Percentiles rank a stretch among this genome's conserved stretches.
Conservation (phyloP, 1,140 invertebrate species). For the Araneus ventricosus region DNA sequence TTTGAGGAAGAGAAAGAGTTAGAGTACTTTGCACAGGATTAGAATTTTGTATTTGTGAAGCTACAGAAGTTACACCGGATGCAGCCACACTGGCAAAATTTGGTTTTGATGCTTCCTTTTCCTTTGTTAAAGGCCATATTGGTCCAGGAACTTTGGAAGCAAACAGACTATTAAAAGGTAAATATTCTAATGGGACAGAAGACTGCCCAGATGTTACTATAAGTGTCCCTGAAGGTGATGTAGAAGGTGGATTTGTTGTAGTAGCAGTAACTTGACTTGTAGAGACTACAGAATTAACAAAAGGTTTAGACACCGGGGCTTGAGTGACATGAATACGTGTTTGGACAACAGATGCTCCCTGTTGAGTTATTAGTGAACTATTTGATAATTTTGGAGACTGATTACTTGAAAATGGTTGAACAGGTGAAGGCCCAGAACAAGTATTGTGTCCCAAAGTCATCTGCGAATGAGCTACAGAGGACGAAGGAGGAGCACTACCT, state of each 20-base stretch:
- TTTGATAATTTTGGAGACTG: slow-evolving; percentile 65
- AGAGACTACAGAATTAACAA: slow-evolving; percentile 50
- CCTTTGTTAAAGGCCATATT: slow-evolving; percentile 83
- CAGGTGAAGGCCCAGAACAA: slow-evolving; percentile 55
- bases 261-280: slow-evolving; percentile 2
- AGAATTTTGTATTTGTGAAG: slow-evolving; percentile 76
- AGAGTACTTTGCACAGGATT: slow-evolving; percentile 76
- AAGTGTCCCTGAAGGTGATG: not conserved
- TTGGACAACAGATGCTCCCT: slow-evolving; percentile 11
- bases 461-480: slow-evolving; percentile 46
- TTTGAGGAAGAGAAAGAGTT: slow-evolving; percentile 73
- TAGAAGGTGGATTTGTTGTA: slow-evolving; percentile 54
- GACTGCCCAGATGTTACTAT: slow-evolving; percentile 14
- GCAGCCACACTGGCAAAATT: slow-evolving; percentile 89
- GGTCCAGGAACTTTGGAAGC: slow-evolving; percentile 84
- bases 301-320: slow-evolving; percentile 65
- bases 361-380: slow-evolving; percentile 19
- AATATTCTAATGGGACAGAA: slow-evolving; percentile 84
- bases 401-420: slow-evolving; percentile 69
- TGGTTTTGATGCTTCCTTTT: slow-evolving; percentile 84
- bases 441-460: slow-evolving; percentile 59
- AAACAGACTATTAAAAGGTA: slow-evolving; percentile 88
- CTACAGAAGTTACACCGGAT: slow-evolving; percentile 80
- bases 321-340: slow-evolving; percentile 48
- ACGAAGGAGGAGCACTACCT: slow-evolving; percentile 65